These are phyloP conservation scores for Lacanobia wlatinum DNA, from an alignment of 2,888 invertebrate genomes.

Conservation along the genomic window DNA sequence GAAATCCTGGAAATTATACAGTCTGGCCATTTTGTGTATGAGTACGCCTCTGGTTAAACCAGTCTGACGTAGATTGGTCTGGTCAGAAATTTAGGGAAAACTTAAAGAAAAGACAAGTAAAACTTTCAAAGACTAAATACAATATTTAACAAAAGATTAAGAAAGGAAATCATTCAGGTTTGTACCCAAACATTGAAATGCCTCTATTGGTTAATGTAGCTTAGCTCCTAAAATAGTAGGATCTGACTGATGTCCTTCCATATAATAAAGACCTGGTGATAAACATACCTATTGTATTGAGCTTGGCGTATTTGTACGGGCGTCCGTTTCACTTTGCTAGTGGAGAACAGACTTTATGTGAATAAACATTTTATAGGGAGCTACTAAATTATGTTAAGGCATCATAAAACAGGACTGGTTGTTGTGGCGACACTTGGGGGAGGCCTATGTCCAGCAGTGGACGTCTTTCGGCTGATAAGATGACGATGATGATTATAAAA, in stretches of 20 bases:
- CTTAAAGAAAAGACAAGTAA: neutral
- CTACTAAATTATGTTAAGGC: neutral
- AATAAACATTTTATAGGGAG: conserved; percentile 14
- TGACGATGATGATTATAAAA: too few species aligned
- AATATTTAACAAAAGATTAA: neutral
- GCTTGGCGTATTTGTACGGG: conserved; percentile 20
- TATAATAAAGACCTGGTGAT: conserved; percentile 12
- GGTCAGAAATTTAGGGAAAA: neutral
- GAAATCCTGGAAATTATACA: neutral
- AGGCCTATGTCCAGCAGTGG: too few species aligned
- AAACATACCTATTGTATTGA: conserved; percentile 26
- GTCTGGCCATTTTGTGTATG: neutral
- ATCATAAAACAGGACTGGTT: too few species aligned
- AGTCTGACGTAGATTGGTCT: neutral
- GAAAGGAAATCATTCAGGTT: conserved; percentile 18
- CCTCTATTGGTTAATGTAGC: neutral
- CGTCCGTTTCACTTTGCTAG: conserved; percentile 24
- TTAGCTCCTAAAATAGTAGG: neutral
- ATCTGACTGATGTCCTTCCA: conserved; percentile 27
- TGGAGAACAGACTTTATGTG: conserved; percentile 16
- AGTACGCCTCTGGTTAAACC: neutral
- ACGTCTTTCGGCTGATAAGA: too few species aligned
- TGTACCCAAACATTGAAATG: neutral
- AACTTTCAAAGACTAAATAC: neutral
- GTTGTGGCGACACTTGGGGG: too few species aligned